Evolutionary conservation across 2,888 invertebrate genomes (phyloP).

Genomic region (Drosophila subsilvestris): DNA sequence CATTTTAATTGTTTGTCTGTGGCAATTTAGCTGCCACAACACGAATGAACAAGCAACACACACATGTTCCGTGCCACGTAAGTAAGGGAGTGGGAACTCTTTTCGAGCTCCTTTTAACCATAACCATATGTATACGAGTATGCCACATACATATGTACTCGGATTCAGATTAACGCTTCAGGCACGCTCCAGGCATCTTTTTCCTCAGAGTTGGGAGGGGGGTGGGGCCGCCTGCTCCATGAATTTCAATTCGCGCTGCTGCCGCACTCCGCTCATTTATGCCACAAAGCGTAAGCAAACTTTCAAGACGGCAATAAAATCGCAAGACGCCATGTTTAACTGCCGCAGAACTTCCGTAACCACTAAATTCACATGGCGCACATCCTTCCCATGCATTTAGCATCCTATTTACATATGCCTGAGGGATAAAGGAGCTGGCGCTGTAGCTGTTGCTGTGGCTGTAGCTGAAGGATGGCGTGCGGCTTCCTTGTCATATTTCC

Average conservation of each 20-base stretch:
- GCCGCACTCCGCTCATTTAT: conserved; percentile 69
- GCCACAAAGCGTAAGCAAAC: conserved; percentile 75
- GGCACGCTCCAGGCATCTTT: conserved; percentile 56
- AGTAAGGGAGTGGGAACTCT: conserved; percentile 14
- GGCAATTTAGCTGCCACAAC: conserved; percentile 46
- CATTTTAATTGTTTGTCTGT: conserved; percentile 81
- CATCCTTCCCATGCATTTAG: conserved; percentile 36
- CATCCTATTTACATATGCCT: conserved; percentile 60
- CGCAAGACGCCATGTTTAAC: conserved; percentile 56
- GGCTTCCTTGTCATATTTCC: conserved; percentile 70
- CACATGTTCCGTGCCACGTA: conserved; percentile 59
- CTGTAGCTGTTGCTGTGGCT: conserved; percentile 37
- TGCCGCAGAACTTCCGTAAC: conserved; percentile 70
- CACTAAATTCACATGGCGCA: conserved; percentile 73
- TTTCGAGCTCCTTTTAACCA: conserved; percentile 4
- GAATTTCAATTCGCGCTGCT: conserved; percentile 70
- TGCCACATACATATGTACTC: conserved; percentile 39
- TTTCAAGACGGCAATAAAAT: conserved; percentile 76
- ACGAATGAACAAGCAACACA: conserved; percentile 69
- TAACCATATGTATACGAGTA: not conserved
- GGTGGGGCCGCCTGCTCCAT: conserved; percentile 37
- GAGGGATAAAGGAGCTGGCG: conserved; percentile 5
- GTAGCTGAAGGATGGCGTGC: conserved; percentile 40
- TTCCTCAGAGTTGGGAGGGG: conserved; percentile 34
- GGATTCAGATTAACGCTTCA: conserved; percentile 60